Conservation (phyloP, 2,113 vertebrate genomes). For the Crotalus helleri region DNA sequence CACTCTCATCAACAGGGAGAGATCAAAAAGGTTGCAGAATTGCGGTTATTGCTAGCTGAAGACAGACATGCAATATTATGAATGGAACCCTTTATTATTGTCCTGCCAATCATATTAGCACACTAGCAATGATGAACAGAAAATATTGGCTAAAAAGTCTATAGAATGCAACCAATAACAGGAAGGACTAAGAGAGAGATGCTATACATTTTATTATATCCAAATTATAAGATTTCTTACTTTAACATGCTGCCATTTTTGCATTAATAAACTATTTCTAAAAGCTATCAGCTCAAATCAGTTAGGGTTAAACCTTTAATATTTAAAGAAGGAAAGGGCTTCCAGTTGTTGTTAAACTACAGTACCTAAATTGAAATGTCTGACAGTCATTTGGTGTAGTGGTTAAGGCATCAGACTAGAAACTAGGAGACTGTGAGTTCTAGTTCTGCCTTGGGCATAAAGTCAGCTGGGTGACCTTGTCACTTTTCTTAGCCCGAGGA, state of each 20-base stretch:
- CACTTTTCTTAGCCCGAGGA: neutral
- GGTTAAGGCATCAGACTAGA: neutral
- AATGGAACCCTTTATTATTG: constrained; percentile 14
- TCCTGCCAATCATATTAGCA: constrained; percentile 3
- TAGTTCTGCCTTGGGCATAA: neutral
- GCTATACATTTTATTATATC: neutral
- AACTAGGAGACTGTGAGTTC: neutral
- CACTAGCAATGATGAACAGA: neutral
- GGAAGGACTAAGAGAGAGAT: neutral
- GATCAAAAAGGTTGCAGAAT: constrained; percentile 22
- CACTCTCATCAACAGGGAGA: constrained; percentile 18
- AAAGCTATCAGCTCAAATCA: neutral
- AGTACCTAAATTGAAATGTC: neutral
- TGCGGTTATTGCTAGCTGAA: constrained; percentile 28
- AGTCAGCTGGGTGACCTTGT: neutral
- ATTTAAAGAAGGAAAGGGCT: neutral
- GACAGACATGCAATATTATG: constrained; percentile 21
- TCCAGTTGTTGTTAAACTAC: neutral
- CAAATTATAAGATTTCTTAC: neutral
- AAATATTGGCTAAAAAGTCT: neutral
- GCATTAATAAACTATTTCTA: neutral
- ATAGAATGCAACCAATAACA: neutral
- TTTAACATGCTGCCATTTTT: neutral
- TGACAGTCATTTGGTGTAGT: neutral
- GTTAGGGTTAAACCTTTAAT: neutral